Evolutionary conservation across 2,888 invertebrate species (phyloP).

Genomic region (Pardosa pseudoannulata): DNA sequence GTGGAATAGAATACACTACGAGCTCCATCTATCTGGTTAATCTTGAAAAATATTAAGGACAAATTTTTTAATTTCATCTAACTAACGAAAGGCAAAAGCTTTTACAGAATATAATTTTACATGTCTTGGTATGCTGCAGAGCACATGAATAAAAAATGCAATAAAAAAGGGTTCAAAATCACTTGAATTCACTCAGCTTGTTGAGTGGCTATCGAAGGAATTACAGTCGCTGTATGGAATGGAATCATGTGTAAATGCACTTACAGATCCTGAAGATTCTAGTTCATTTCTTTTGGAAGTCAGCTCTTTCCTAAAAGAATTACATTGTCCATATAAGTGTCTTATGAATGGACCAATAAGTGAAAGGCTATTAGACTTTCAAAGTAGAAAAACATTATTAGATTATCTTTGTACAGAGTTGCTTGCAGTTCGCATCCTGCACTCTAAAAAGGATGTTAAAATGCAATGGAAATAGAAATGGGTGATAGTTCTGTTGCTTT

Average conservation of each 20-base stretch:
- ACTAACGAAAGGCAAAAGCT: no score
- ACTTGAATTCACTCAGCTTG: slow-evolving; percentile 85
- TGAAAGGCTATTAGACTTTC: slow-evolving; percentile 82
- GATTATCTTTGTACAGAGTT: slow-evolving; percentile 90
- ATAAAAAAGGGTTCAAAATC: slow-evolving; percentile 85
- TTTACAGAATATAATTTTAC: no score
- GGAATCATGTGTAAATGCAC: slow-evolving; percentile 88
- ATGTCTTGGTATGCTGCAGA: not conserved
- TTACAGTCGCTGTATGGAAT: slow-evolving; percentile 84
- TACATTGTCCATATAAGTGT: slow-evolving; percentile 86
- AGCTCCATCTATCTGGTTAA: no score
- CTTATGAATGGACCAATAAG: slow-evolving; percentile 84
- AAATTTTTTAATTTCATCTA: no score
- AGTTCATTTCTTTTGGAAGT: slow-evolving; percentile 89
- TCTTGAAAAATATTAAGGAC: no score
- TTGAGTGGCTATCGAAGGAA: slow-evolving; percentile 87
- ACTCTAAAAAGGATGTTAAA: slow-evolving; percentile 81
- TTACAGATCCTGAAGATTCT: slow-evolving; percentile 83
- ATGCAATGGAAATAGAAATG: slow-evolving; percentile 83
- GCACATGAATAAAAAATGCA: slow-evolving; percentile 78
- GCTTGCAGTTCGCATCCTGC: slow-evolving; percentile 83
- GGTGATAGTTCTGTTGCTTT: slow-evolving; percentile 23
- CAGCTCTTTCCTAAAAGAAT: slow-evolving; percentile 90
- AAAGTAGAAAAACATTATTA: slow-evolving; percentile 75
- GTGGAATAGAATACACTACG: no score